Evolutionary conservation across 2,797 vertebrate species (phyloP).

Genomic region (Apogon talboti): DNA sequence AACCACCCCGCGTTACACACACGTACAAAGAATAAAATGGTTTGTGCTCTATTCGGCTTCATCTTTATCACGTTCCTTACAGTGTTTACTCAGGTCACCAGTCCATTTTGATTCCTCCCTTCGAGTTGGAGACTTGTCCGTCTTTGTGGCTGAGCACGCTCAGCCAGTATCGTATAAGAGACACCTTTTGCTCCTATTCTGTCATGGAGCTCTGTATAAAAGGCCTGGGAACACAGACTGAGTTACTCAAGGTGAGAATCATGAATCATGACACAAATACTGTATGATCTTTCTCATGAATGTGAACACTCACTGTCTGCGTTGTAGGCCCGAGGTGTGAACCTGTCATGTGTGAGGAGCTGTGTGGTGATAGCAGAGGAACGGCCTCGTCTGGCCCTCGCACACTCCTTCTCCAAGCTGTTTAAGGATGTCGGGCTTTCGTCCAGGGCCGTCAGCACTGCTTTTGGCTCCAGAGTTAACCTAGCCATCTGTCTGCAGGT

Average conservation of each 20-base stretch:
- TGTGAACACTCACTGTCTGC: slow-evolving; percentile 15
- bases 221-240: slow-evolving; percentile 95
- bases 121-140: slow-evolving; percentile 95
- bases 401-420: slow-evolving; percentile 97
- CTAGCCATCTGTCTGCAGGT: slow-evolving; percentile 98
- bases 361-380: slow-evolving; percentile 98
- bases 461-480: slow-evolving; percentile 98
- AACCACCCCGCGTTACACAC: slow-evolving; percentile 4
- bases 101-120: slow-evolving; percentile 97
- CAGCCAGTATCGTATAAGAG: slow-evolving; percentile 96
- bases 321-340: slow-evolving; percentile 91
- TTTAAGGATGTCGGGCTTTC: slow-evolving; percentile 98
- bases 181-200: slow-evolving; percentile 99
- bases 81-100: slow-evolving; percentile 99
- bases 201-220: slow-evolving; percentile 99
- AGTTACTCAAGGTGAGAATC: slow-evolving; percentile 88
- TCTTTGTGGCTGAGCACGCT: slow-evolving; percentile 96
- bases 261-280: neutral
- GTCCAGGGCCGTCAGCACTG: slow-evolving; percentile 94
- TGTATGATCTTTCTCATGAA: neutral
- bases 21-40: neutral
- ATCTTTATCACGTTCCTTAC: slow-evolving; percentile 18
- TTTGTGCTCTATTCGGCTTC: neutral
- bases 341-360: slow-evolving; percentile 93
- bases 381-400: slow-evolving; percentile 90